Percentiles rank a stretch among this genome's conserved stretches.
Conservation (phyloP, 2,888 invertebrate genomes). For the Gari tellinella region DNA sequence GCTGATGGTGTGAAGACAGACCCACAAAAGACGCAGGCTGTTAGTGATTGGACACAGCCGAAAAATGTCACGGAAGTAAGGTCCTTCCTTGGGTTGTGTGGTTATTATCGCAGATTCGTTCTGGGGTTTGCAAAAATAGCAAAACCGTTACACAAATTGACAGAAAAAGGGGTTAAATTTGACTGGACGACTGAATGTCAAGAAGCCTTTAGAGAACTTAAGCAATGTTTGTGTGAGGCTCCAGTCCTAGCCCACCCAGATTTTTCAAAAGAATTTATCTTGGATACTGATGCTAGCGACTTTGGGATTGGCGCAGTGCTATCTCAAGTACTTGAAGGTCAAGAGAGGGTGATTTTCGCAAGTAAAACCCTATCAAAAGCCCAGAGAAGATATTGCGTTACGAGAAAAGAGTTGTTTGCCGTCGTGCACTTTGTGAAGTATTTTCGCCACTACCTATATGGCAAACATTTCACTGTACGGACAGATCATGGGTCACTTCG, state of each 20-base stretch:
- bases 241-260: conserved; percentile 27
- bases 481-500: too few species aligned
- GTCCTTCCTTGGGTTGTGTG: too few species aligned
- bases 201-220: conserved; percentile 10
- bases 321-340: conserved; percentile 11
- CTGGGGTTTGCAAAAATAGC: conserved; percentile 23
- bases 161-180: conserved; percentile 16
- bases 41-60: too few species aligned
- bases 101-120: too few species aligned
- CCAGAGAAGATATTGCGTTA: conserved; percentile 43
- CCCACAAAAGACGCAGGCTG: too few species aligned
- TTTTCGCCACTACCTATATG: too few species aligned
- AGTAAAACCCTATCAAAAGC: conserved; percentile 17
- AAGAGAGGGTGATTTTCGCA: conserved; percentile 23
- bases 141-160: conserved; percentile 20
- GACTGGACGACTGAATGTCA: conserved; percentile 16
- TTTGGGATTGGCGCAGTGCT: conserved; percentile 27
- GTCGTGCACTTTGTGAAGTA: too few species aligned
- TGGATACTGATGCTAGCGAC: conserved; percentile 37
- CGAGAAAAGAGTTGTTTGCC: too few species aligned
- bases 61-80: conserved; percentile 25
- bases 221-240: conserved; percentile 3
- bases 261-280: conserved; percentile 17
- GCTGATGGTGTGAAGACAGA: too few species aligned
- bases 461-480: too few species aligned